These are phyloP conservation scores for Drosophila lowei DNA, from an alignment of 1,140 invertebrate species.

Conservation along the genomic window DNA sequence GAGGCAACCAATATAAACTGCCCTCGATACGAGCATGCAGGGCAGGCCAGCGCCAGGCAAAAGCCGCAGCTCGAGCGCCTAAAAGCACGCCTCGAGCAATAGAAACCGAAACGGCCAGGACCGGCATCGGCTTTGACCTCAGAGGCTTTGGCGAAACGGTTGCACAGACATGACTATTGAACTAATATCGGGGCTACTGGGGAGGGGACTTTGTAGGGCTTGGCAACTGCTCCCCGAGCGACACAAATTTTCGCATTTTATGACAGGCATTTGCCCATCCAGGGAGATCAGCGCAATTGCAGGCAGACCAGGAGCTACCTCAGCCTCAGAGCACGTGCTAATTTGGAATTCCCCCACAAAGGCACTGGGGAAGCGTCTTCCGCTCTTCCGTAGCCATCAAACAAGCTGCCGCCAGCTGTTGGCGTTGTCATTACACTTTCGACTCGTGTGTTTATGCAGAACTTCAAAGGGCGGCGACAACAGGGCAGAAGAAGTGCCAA, in stretches of 20 bases:
- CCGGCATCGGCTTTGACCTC: constrained; percentile 60
- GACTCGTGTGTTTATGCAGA: constrained; percentile 65
- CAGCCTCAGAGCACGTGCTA: too few relatives aligned
- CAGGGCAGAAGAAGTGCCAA: constrained; percentile 57
- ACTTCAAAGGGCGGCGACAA: constrained; percentile 54
- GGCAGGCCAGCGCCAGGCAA: constrained; percentile 12
- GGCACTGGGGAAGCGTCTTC: too few relatives aligned
- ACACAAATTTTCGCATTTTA: constrained; percentile 68
- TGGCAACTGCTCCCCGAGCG: constrained; percentile 63
- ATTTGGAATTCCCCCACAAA: too few relatives aligned
- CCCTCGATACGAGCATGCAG: constrained; percentile 30
- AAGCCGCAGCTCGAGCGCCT: constrained; percentile 28
- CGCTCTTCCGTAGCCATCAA: constrained; percentile 29
- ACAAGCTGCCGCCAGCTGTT: constrained; percentile 44
- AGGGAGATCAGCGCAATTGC: too few relatives aligned
- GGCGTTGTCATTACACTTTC: constrained; percentile 60
- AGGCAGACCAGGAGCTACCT: too few relatives aligned
- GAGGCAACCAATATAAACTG: constrained; percentile 60
- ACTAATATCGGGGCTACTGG: constrained; percentile 58
- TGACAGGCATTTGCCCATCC: constrained; percentile 38
- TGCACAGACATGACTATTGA: constrained; percentile 59
- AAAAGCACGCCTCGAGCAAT: constrained; percentile 43
- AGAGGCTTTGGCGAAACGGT: constrained; percentile 58
- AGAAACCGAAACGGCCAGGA: constrained; percentile 38
- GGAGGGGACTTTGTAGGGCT: constrained; percentile 21